A percentile compares a stretch with the other conserved stretches of the same genome.
These are phyloP conservation scores for Cynopterus brachyotis DNA, from an alignment of 2,113 vertebrate species.

Conservation along the genomic window DNA sequence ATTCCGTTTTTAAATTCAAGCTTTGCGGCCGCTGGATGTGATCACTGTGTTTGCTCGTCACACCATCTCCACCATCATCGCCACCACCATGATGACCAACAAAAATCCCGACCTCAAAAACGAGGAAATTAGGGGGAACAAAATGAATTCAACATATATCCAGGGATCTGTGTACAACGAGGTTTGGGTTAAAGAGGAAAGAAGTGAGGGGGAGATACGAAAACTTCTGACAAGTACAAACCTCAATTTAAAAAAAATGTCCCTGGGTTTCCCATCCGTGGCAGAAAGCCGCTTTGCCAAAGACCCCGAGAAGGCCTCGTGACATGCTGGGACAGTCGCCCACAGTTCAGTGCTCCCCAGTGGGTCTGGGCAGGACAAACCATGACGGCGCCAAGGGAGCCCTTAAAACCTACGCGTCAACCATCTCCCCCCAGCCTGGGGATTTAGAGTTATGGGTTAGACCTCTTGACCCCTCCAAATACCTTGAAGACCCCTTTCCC, in stretches of 20 bases:
- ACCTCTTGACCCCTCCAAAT: slow-evolving; percentile 49
- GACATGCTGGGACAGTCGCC: not conserved
- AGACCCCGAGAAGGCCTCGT: not conserved
- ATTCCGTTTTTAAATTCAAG: slow-evolving; percentile 45
- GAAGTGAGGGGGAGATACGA: not conserved
- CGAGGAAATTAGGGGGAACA: not conserved
- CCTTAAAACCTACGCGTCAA: slow-evolving; percentile 41
- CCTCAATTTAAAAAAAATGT: no score
- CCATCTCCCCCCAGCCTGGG: not conserved
- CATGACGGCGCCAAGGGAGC: slow-evolving; percentile 34
- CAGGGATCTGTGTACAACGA: not conserved
- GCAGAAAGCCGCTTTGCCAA: not conserved
- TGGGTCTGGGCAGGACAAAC: not conserved
- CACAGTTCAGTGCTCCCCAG: slow-evolving; percentile 14
- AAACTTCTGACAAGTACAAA: not conserved
- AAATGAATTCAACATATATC: not conserved
- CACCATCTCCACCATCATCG: not conserved
- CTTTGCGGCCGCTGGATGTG: slow-evolving; percentile 12
- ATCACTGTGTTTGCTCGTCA: slow-evolving; percentile 30
- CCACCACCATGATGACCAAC: not conserved
- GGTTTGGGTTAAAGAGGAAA: not conserved
- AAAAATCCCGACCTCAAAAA: not conserved
- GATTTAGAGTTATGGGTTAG: slow-evolving; percentile 56
- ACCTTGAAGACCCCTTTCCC: slow-evolving; percentile 47
- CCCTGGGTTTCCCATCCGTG: not conserved